Evolutionary conservation across 2,113 vertebrate species (phyloP).

Genomic region (Perca flavescens): DNA sequence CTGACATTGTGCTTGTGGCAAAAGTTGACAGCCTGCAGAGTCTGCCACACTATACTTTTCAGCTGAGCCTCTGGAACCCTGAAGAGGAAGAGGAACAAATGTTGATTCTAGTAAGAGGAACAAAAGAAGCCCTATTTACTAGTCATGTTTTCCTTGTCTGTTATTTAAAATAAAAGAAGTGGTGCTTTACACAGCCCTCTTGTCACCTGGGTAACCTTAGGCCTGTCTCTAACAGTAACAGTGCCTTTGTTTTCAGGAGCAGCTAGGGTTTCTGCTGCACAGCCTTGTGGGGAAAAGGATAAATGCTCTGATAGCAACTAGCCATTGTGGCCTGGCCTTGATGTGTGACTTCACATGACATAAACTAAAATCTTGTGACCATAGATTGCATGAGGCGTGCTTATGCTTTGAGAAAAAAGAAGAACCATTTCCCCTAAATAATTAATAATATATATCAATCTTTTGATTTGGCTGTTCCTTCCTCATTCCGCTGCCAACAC

Average conservation of each 20-base stretch:
- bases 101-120: conserved; percentile 12
- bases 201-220: conserved; percentile 68
- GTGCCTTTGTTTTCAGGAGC: conserved; percentile 77
- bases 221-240: conserved; percentile 69
- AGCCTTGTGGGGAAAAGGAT: conserved; percentile 50
- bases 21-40: conserved; percentile 95
- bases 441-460: background rate
- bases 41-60: conserved; percentile 97
- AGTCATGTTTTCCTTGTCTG: conserved; percentile 20
- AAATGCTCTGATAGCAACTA: conserved; percentile 33
- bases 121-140: conserved; percentile 35
- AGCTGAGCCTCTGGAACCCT: conserved; percentile 93
- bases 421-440: background rate
- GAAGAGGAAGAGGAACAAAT: conserved; percentile 44
- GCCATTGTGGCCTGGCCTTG: conserved; percentile 10
- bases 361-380: conserved; percentile 13
- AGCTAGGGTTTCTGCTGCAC: conserved; percentile 78
- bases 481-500: background rate
- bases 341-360: conserved; percentile 34
- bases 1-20: conserved; percentile 97
- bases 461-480: background rate
- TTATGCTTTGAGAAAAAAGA: background rate
- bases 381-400: background rate
- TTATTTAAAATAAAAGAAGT: conserved; percentile 38
- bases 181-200: conserved; percentile 44